These are phyloP conservation scores for Drosophila takahashii DNA, from an alignment of 1,140 invertebrate species.

Conservation along the genomic window DNA sequence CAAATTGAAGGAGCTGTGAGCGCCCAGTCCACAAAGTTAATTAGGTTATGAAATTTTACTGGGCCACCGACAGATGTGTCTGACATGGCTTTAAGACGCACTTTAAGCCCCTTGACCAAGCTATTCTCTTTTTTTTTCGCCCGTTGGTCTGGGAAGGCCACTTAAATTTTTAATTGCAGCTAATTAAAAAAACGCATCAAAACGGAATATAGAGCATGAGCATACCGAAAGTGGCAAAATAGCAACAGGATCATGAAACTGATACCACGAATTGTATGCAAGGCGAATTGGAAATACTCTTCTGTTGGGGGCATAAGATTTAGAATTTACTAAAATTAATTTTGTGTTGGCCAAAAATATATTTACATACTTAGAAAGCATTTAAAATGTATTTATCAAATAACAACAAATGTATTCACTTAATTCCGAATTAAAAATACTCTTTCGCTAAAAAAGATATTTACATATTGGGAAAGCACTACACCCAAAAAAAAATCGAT, in stretches of 20 bases:
- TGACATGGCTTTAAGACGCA: constrained; percentile 17
- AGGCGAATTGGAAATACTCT: constrained; percentile 2
- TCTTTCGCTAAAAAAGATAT: too few species aligned
- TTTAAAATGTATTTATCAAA: too few species aligned
- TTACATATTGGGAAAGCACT: too few species aligned
- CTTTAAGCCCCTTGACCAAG: constrained; percentile 35
- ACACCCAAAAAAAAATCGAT: too few species aligned
- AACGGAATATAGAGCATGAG: constrained; percentile 39
- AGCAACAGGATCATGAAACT: background rate
- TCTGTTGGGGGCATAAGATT: too few species aligned
- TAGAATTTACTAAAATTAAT: background rate
- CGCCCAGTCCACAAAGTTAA: constrained; percentile 43
- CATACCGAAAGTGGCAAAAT: constrained; percentile 15
- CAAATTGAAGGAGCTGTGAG: constrained; percentile 41
- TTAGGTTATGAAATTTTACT: constrained; percentile 53
- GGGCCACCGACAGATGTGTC: constrained; percentile 21
- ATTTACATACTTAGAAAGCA: too few species aligned
- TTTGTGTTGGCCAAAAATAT: too few species aligned
- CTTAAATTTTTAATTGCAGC: constrained; percentile 65
- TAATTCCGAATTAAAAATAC: too few species aligned
- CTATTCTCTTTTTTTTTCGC: background rate
- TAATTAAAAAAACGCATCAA: constrained; percentile 61
- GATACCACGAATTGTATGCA: background rate
- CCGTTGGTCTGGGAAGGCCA: constrained; percentile 26
- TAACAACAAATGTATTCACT: too few species aligned